Conservation (phyloP, 2,113 vertebrate species). For the Erythrocebus patas region DNA sequence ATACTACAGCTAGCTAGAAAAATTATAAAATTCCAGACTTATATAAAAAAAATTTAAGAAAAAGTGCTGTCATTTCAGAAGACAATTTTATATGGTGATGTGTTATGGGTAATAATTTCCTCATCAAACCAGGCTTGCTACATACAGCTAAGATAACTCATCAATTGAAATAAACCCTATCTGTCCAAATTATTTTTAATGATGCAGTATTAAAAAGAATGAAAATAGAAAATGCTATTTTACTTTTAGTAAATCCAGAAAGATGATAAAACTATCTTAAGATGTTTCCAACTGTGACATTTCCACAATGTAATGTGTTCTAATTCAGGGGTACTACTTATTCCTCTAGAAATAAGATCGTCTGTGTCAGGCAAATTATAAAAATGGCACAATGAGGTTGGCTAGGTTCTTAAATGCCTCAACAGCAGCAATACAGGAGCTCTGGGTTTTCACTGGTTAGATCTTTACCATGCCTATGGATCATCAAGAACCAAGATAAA, state of each 20-base stretch:
- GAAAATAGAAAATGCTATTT: slow-evolving; percentile 62
- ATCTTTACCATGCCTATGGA: neutral
- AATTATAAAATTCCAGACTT: slow-evolving; percentile 61
- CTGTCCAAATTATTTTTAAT: slow-evolving; percentile 76
- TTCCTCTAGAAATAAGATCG: slow-evolving; percentile 24
- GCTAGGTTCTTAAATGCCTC: neutral
- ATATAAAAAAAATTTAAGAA: slow-evolving; percentile 36
- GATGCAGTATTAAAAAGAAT: slow-evolving; percentile 50
- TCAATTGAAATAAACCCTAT: slow-evolving; percentile 66
- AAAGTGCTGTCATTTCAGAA: slow-evolving; percentile 58
- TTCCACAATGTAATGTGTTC: neutral
- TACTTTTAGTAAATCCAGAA: slow-evolving; percentile 56
- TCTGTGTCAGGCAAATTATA: neutral
- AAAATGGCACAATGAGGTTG: neutral
- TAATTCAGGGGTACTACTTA: neutral
- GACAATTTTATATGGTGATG: slow-evolving; percentile 61
- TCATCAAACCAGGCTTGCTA: slow-evolving; percentile 63
- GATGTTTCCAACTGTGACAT: slow-evolving; percentile 36
- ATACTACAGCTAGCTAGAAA: slow-evolving; percentile 58
- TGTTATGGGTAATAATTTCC: slow-evolving; percentile 73
- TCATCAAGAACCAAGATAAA: slow-evolving; percentile 35
- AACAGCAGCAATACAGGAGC: neutral
- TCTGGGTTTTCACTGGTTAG: neutral
- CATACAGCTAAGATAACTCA: slow-evolving; percentile 56
- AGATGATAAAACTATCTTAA: slow-evolving; percentile 64